phyloP scores from a whole-genome alignment of 2,797 vertebrate species.

The Simalia tracyae region DNA sequence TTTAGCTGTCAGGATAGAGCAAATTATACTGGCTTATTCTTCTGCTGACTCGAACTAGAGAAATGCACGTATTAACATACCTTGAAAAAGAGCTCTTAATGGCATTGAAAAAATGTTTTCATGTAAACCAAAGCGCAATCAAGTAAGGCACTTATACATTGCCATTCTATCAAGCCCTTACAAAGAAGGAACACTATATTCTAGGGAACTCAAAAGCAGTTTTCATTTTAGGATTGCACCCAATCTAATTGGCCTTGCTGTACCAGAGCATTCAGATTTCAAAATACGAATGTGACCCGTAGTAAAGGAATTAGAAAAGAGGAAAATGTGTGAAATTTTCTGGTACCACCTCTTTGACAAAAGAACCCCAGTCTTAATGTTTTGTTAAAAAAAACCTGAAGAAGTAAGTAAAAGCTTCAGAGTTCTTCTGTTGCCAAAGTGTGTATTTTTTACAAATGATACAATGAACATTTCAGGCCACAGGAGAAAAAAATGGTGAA shows the following conservation, averaged over 20 bases:
- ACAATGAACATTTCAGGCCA: background rate
- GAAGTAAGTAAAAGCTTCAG: conserved; percentile 20
- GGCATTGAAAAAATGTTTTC: background rate
- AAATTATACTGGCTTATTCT: background rate
- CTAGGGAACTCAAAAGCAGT: background rate
- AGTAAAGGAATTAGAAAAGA: background rate
- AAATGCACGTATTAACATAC: background rate
- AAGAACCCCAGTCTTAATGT: background rate
- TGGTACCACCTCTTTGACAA: background rate
- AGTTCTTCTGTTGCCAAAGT: conserved; percentile 7
- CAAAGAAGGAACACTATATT: background rate
- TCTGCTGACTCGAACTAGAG: background rate
- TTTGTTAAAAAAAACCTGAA: background rate
- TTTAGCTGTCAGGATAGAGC: background rate
- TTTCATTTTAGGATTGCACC: background rate
- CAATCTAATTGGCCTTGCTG: background rate
- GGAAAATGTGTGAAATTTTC: background rate
- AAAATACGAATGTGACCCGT: background rate
- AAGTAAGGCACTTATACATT: background rate
- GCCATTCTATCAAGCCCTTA: background rate
- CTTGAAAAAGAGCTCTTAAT: background rate
- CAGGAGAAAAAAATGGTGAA: background rate
- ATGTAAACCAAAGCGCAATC: background rate
- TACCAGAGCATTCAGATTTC: background rate
- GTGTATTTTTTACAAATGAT: conserved; percentile 31